Base-by-base conservation (phyloP, 64 coral and sea anemone species). In the Pocillopora damicornis region DNA sequence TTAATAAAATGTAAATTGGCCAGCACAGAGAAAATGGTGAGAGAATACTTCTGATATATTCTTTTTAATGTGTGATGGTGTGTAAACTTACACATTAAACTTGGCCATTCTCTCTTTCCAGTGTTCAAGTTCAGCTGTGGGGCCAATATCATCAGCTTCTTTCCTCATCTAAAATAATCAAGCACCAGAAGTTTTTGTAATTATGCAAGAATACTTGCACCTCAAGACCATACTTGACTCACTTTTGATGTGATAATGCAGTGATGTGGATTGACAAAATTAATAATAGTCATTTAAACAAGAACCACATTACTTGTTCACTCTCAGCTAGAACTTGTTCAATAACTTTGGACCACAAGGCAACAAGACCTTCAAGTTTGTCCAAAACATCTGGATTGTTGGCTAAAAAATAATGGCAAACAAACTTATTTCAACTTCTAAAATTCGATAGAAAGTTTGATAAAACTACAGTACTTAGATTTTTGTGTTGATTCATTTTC, bases 81-180 rank as follows among this genome's bases (percentile, higher is more conserved):
- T 86, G 57, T 4, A 85, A 36, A 90, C 94, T 82, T 93, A 96
- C 94, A 92, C 94, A 90, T 96, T 96, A 74, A 96, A 96, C 75
- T 96, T 96, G 17, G 94, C 94, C 94, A 96, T 96, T 88, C 94
- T 89, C 58, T 96, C 92, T 77, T 96, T 96, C 94, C 94, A 96
- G 60, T 96, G 94, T 62, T 96, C 94, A 58, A 96, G 94, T 51
- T 96, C 94, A 12, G 94, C 94, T 68, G 90, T 93, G 75, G 94
- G 94, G 17, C 94, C 94, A 87, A 96, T 96, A 35, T 96, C 94
- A 65, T 96, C 94, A 59, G 94, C 94, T 23, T 96, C 94, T 88
- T 96, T 96, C 36, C 94, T 92, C 94, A 96, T 96, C 94, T 96
- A 61, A 37, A 61, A 23, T 63, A 72, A 68, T 13, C 17, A 77